These are phyloP conservation scores for Anseranas semipalmata DNA, from an alignment of 2,113 vertebrate species.

Conservation along the genomic window DNA sequence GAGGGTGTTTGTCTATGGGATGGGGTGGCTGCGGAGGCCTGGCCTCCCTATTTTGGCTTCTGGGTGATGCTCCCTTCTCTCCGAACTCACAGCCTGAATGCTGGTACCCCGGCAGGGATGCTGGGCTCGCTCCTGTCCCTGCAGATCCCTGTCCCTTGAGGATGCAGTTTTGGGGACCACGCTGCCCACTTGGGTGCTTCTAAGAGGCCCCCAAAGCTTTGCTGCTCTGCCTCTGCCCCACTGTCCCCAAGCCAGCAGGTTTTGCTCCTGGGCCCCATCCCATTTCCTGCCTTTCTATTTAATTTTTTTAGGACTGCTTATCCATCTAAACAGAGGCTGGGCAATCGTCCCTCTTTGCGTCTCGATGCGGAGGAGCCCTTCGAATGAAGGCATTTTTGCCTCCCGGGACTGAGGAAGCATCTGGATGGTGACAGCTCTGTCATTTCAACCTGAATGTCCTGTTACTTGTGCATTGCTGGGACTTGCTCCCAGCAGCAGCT, in stretches of 20 bases:
- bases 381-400: conserved; percentile 7
- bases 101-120: background rate
- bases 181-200: fast-evolving
- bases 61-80: background rate
- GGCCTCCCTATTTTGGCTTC: fast-evolving
- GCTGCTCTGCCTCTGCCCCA: background rate
- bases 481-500: background rate
- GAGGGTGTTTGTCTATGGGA: background rate
- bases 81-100: background rate
- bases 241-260: fast-evolving
- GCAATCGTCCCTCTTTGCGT: background rate
- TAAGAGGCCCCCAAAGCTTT: background rate
- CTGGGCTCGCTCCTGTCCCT: background rate
- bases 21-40: fast-evolving
- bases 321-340: background rate
- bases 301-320: background rate
- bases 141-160: background rate
- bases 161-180: background rate
- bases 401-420: background rate
- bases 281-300: background rate
- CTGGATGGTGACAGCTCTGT: background rate
- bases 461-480: background rate
- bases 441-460: background rate
- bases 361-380: background rate
- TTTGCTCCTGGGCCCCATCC: background rate